Percentiles rank a stretch among this genome's conserved stretches.
These are phyloP conservation scores for Xestia sexstrigata DNA, from an alignment of 2,888 invertebrate genomes.

Conservation along the genomic window DNA sequence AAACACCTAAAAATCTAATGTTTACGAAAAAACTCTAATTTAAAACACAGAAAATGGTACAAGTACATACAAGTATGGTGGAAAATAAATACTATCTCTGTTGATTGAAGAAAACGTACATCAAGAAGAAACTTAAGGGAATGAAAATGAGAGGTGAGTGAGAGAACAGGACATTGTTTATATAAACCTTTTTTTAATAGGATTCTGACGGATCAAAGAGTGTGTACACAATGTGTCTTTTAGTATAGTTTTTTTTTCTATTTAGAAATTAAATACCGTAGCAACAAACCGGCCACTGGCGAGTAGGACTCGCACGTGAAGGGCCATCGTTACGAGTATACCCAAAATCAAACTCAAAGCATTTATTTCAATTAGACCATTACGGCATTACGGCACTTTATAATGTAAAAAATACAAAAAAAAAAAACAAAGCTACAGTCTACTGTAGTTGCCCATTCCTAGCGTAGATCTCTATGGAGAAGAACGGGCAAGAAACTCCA, in stretches of 20 bases:
- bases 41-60: background rate
- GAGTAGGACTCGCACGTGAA: too few relatives aligned
- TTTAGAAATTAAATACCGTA: background rate
- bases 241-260: background rate
- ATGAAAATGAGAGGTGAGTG: slow-evolving; percentile 58
- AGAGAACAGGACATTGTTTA: background rate
- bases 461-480: too few relatives aligned
- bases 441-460: too few relatives aligned
- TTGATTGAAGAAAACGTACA: background rate
- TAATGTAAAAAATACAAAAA: too few relatives aligned
- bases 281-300: too few relatives aligned
- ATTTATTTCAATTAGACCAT: too few relatives aligned
- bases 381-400: too few relatives aligned
- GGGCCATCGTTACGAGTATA: too few relatives aligned
- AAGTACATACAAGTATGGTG: background rate
- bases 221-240: background rate
- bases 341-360: too few relatives aligned
- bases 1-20: background rate
- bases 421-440: too few relatives aligned
- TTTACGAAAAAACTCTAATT: background rate
- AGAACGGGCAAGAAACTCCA: too few relatives aligned
- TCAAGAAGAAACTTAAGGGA: slow-evolving; percentile 6
- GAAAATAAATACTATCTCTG: background rate
- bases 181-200: background rate
- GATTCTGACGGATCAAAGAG: background rate